These are phyloP conservation scores for Brachyopa scutellaris DNA, from an alignment of 2,888 invertebrate genomes.

Conservation along the genomic window DNA sequence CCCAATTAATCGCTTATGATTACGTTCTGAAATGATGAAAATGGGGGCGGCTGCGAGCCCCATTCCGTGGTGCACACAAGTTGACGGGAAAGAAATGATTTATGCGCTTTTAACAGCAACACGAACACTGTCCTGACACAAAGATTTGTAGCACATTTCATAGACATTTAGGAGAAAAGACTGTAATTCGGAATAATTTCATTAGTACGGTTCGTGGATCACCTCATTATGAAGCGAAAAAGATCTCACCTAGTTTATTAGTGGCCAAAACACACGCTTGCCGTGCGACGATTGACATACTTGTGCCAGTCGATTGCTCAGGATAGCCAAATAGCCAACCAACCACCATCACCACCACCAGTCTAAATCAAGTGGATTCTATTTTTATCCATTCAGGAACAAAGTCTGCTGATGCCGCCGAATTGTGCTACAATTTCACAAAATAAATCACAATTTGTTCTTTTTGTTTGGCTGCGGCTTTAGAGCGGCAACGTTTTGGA, in stretches of 20 bases:
- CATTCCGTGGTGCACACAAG: conserved; percentile 27
- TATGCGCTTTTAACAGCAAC: conserved; percentile 72
- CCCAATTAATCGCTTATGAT: conserved; percentile 69
- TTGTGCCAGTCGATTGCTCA: conserved; percentile 59
- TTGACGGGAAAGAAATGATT: conserved; percentile 64
- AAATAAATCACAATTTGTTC: conserved; percentile 68
- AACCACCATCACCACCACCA: conserved; percentile 17
- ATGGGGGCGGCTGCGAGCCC: conserved; percentile 33
- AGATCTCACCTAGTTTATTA: conserved; percentile 69
- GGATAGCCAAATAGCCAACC: conserved; percentile 39
- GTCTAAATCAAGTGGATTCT: conserved; percentile 62
- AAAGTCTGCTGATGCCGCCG: conserved; percentile 51
- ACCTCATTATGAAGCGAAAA: conserved; percentile 49
- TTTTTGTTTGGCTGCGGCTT: conserved; percentile 60
- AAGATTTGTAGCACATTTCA: conserved; percentile 73
- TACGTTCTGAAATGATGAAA: conserved; percentile 40
- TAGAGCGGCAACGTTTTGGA: conserved; percentile 69
- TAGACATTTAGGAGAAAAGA: not conserved
- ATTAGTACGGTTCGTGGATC: conserved; percentile 18
- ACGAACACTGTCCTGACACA: conserved; percentile 52
- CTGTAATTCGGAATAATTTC: conserved; percentile 50
- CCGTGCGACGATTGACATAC: conserved; percentile 66
- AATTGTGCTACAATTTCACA: conserved; percentile 58
- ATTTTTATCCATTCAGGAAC: conserved; percentile 60
- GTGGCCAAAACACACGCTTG: conserved; percentile 58